Evolutionary conservation across 1,140 invertebrate species (phyloP).

Genomic region (Pinna nobilis): DNA sequence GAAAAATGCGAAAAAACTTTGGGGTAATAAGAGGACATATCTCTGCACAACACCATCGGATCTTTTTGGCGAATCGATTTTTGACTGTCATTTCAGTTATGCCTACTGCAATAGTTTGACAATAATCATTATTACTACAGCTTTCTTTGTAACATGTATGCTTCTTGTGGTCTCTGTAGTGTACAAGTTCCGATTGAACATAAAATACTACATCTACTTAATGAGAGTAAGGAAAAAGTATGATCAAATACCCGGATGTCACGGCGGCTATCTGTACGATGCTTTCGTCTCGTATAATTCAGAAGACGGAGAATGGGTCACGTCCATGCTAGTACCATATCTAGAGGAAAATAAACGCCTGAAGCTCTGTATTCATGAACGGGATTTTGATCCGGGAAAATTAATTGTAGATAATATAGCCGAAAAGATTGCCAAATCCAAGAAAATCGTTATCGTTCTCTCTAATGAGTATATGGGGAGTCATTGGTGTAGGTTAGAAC

Average conservation of each 20-base stretch:
- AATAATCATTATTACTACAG: constrained; percentile 19
- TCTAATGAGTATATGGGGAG: background rate
- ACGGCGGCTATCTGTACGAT: background rate
- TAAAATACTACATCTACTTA: constrained; percentile 2
- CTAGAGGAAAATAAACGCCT: background rate
- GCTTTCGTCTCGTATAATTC: background rate
- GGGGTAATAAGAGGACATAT: background rate
- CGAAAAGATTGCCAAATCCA: background rate
- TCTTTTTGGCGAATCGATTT: background rate
- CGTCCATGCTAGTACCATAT: background rate
- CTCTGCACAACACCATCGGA: background rate
- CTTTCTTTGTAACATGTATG: background rate
- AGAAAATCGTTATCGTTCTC: background rate
- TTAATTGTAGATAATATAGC: constrained; percentile 3
- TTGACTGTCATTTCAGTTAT: background rate
- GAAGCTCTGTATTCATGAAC: background rate
- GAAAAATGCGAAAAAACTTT: background rate
- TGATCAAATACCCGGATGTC: background rate
- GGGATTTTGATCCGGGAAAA: constrained; percentile 7
- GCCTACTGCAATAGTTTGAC: background rate
- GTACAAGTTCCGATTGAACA: background rate
- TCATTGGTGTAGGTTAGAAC: constrained; percentile 10
- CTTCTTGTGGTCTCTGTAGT: background rate
- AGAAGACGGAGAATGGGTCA: background rate
- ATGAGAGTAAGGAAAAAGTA: background rate